Base-by-base conservation (phyloP, 1,140 invertebrate species). In the Drosophila bocki region DNA sequence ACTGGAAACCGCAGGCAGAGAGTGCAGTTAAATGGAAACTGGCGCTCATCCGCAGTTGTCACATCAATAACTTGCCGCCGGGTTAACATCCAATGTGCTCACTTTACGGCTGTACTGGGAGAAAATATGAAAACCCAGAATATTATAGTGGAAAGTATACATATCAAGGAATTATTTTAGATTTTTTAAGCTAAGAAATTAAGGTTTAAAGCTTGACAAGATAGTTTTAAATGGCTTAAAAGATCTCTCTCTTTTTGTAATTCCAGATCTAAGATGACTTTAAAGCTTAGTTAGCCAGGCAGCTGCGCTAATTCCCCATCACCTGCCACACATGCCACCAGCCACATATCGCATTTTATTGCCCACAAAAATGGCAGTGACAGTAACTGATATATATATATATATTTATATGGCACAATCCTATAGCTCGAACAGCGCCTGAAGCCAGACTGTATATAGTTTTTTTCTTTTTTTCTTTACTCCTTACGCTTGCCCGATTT, bases 401-500 rank as follows among this genome's bases (percentile, higher is more conserved):
- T 13, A 35, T 7, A 19, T 45, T n/a, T 29, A 7, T n/a, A 7
- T 51, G 9, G 32, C 11, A 50, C 29, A 29, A 11, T 12, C 7
- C 35, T 3, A 33, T 29, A 79, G 9, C 50, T 22, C 15, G 56
- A 63, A 50, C 41, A 17, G 29, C 17, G 76, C 75, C 71, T 54
- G 71, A 76, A 80, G 42, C 51, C 47, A 26, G 33, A 45, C 69
- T 54, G 51, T 41, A 71, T 39, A 29, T 29, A 29, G 44, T 69
- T 78, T 61, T 74, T 17, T 26, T n/a, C 29, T 15, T 26, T 26
- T 22, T 69, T 62, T 69, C 8, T 47, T 19, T 37, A 47, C 44
- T 63, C 35, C 58, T 64, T 45, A 80, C 77, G 74, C 58, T 68
- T 12, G 59, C 53, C 39, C 75, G 81, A 51, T 50, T 53, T 70